phyloP scores from a whole-genome alignment of 2,888 invertebrate genomes.

The Spatulosminthurus flaviceps region DNA sequence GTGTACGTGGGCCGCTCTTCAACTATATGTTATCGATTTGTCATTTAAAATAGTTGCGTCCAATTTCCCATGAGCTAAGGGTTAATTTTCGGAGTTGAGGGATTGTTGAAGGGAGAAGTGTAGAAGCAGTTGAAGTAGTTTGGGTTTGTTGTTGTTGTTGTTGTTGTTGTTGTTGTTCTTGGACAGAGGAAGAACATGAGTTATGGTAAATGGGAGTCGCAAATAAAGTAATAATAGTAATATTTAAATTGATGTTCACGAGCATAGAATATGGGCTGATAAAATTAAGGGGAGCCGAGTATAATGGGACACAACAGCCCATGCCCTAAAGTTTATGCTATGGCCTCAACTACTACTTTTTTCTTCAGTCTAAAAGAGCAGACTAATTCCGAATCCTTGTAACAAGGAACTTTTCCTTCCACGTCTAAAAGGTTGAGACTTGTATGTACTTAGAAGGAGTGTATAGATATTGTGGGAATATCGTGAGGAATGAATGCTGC shows the following conservation, averaged over 20 bases:
- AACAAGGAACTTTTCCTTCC: not conserved
- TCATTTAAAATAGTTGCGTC: conserved; percentile 16
- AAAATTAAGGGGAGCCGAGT: conserved; percentile 41
- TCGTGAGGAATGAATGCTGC: too few species aligned
- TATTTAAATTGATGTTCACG: conserved; percentile 47
- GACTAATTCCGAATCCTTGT: not conserved
- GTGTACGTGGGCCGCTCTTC: too few species aligned
- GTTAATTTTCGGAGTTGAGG: not conserved
- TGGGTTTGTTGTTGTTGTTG: not conserved
- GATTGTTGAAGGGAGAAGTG: not conserved
- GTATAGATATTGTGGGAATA: too few species aligned
- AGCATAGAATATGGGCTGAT: conserved; percentile 41
- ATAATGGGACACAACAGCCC: conserved; percentile 16
- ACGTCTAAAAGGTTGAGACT: too few species aligned
- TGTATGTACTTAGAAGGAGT: too few species aligned
- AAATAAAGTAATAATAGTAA: conserved; percentile 42
- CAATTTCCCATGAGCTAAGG: conserved; percentile 20
- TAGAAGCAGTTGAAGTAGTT: not conserved
- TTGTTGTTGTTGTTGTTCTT: not conserved
- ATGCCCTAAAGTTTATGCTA: conserved; percentile 7
- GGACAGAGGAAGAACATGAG: conserved; percentile 4
- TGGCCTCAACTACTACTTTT: not conserved
- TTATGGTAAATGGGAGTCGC: conserved; percentile 13
- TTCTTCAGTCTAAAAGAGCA: not conserved
- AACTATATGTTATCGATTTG: not conserved